Evolutionary conservation across 2,113 vertebrate species (phyloP), one percentile per base, ranked within the genome.

Genomic region (Hippocampus guttulatus): DNA sequence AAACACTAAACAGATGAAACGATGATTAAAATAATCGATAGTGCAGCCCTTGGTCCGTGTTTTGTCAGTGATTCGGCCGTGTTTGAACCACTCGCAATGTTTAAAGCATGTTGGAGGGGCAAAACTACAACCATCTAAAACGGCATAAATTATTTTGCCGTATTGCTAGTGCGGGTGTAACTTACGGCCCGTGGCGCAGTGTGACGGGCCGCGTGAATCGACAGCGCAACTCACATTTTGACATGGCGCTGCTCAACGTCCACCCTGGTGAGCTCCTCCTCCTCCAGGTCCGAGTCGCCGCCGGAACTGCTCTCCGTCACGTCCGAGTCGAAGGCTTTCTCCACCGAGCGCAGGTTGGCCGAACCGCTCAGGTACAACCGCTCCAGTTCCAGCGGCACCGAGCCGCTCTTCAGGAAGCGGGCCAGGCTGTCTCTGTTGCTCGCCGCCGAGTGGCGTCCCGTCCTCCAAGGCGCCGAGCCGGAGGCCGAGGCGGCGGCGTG

Each of bases 271-370:
- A 97, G 89, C 89, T 97, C 95, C 70, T 98, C 97, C 43, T 99
- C 96, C 75, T 99, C 97, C 33, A 97, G 86, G 23, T 98, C 97
- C 38, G 96, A 95, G 84, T 99, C 97, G 25, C 96, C 97, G 33
- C 97, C 97, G 0, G 97, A 99, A 84, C 97, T 99, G 89, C 97
- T 98, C 84, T 98, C 97, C 0, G 96, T 99, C 80, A 95, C 94
- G 68, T 99, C 97, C 0, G 97, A 98, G 91, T 98, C 97, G 70
- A 99, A 98, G 0, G 95, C 96, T 40, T 89, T 92, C 80, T 99
- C 97, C 0, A 92, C 94, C 60, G 91, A 93, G n/a, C 93, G 92
- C 85, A 99, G 74, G 81, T 94, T 95, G 80, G 96, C 94, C 67
- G 94, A 91, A 15, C 95, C 95, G 3, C 96, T 98, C 76, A 94